Evolutionary conservation across 2,797 vertebrate species (phyloP), one percentile per base, ranked within the genome.

Genomic region (Paguma larvata): DNA sequence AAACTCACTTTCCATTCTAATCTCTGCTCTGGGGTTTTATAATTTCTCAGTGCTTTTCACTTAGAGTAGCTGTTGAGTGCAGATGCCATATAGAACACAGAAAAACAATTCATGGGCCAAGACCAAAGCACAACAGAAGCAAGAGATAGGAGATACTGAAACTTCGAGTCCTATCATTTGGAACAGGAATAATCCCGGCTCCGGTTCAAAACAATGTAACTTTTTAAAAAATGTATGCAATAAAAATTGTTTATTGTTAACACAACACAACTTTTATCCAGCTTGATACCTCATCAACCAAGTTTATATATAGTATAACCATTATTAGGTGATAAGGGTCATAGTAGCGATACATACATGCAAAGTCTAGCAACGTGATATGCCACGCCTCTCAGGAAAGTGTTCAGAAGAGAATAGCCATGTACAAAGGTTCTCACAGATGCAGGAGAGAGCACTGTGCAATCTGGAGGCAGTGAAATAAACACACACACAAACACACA

Each of bases 391-490:
- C 19, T n/a, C n/a, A 72, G 63, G 34, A 89, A 59, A 79, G 15
- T 14, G 41, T 80, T 78, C 59, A 92, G 34, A 95, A 89, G 12
- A 72, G 19, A 85, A 32, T 63, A 53, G 21, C 34, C 56, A 41
- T n/a, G 63, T 67, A 46, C 79, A 68, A 89, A 89, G 70, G 6
- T 62, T 89, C 87, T 80, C 78, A 86, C 56, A 87, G n/a, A 68
- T 79, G 1, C 23, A 84, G 11, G 16, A 94, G 80, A 53, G 30
- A 82, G 68, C 56, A 85, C 21, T 53, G 10, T 41, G 34, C 32
- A 87, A 63, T 95, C 72, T 75, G 70, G 65, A 92, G 13, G 75
- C n/a, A n/a, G 9, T 78, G 46, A 82, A 89, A 51, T 18, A 73
- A 5, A 70, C 32, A 15, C 16, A 18, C 13, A 63, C 32, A 56